These are phyloP conservation scores for Neodontobutis hainanensis DNA, from an alignment of 2,113 vertebrate species.

Conservation along the genomic window DNA sequence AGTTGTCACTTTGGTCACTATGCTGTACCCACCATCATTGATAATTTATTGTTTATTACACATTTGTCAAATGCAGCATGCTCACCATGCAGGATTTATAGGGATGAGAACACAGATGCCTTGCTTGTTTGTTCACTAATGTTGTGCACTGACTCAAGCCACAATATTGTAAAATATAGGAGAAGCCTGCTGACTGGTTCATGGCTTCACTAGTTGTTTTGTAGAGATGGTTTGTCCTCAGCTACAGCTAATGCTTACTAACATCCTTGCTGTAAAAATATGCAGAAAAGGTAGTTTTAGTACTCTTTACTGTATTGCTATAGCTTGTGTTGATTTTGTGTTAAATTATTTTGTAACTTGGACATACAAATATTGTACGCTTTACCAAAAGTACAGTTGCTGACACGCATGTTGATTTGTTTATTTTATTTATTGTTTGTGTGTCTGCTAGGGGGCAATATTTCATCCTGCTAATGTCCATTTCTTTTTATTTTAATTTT, in stretches of 20 bases:
- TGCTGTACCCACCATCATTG: constrained; percentile 30
- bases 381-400: constrained; percentile 72
- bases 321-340: constrained; percentile 74
- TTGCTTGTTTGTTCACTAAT: constrained; percentile 77
- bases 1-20: constrained; percentile 33
- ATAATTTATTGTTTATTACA: constrained; percentile 63
- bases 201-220: constrained; percentile 71
- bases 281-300: constrained; percentile 66
- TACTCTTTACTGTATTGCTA: constrained; percentile 68
- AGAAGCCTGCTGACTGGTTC: constrained; percentile 71
- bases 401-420: constrained; percentile 61
- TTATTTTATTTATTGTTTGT: constrained; percentile 73
- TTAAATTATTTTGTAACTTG: constrained; percentile 80
- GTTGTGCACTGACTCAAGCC: constrained; percentile 80
- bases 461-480: constrained; percentile 44
- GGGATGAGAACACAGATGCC: constrained; percentile 78
- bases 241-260: constrained; percentile 67
- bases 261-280: constrained; percentile 67
- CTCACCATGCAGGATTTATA: constrained; percentile 73
- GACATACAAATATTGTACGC: constrained; percentile 67
- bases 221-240: constrained; percentile 67
- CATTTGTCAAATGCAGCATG: constrained; percentile 70
- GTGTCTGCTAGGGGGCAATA: constrained; percentile 62
- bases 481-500: too few species aligned
- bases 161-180: constrained; percentile 71